A percentile compares a stretch with the other conserved stretches of the same genome.
These are phyloP conservation scores for Zosterops borbonicus DNA, from an alignment of 2,113 vertebrate genomes.

Conservation along the genomic window DNA sequence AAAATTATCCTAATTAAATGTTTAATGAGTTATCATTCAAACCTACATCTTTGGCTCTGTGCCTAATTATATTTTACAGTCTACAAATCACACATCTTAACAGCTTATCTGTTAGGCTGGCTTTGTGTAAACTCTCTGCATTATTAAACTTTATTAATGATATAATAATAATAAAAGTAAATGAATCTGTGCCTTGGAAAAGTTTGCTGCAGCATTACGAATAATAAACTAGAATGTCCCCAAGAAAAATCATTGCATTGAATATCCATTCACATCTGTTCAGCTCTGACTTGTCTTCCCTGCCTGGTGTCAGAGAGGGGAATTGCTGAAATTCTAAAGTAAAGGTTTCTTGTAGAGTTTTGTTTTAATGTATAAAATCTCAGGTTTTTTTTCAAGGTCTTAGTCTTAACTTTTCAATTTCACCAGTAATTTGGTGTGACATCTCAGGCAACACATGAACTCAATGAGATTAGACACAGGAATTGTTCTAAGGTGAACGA, in stretches of 20 bases:
- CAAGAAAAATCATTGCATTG: neutral
- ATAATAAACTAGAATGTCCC: neutral
- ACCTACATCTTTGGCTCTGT: neutral
- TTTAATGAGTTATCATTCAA: constrained; percentile 26
- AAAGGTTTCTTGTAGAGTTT: neutral
- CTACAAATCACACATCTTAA: neutral
- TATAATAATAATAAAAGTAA: neutral
- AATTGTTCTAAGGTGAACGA: neutral
- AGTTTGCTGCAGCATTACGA: neutral
- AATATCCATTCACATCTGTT: neutral
- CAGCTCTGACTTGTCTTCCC: neutral
- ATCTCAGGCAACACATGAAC: neutral
- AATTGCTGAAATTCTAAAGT: neutral
- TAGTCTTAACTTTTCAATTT: neutral
- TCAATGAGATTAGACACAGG: neutral
- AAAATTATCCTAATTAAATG: constrained; percentile 46
- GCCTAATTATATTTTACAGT: constrained; percentile 36
- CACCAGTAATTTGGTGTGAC: neutral
- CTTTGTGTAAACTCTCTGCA: constrained; percentile 11
- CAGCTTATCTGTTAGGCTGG: constrained; percentile 1
- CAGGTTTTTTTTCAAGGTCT: neutral
- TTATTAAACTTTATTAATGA: constrained; percentile 22
- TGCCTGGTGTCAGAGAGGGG: neutral
- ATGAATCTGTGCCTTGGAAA: neutral
- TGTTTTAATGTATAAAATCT: neutral